A percentile compares a stretch with the other conserved stretches of the same genome.
Conservation (phyloP, 2,888 invertebrate species). For the Heteropelma amictum region DNA sequence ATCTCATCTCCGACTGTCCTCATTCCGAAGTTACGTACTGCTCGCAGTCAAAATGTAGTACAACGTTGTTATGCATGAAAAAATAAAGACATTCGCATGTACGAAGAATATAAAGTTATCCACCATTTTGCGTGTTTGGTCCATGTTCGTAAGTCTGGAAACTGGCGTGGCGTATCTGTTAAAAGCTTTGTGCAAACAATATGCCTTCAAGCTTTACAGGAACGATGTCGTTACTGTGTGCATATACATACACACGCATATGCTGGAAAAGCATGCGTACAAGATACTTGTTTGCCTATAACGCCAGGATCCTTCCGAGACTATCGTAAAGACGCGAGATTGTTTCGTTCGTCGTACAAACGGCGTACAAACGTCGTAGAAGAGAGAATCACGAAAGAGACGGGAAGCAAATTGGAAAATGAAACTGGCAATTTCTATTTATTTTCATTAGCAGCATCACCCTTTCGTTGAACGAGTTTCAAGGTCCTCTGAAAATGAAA, state of each 20-base stretch:
- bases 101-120: conserved; percentile 21
- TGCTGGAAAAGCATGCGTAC: neutral
- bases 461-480: no score
- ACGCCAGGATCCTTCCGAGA: neutral
- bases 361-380: no score
- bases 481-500: neutral
- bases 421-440: no score
- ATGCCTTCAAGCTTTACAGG: conserved; percentile 7
- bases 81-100: neutral
- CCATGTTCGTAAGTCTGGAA: neutral
- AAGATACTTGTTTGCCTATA: conserved; percentile 23
- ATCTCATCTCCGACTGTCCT: neutral
- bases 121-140: conserved; percentile 17
- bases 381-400: neutral
- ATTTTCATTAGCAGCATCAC: no score
- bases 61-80: conserved; percentile 1
- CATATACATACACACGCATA: neutral
- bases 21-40: neutral
- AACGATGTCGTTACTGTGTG: conserved; percentile 38
- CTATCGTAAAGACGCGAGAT: neutral
- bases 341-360: neutral
- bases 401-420: neutral
- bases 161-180: conserved; percentile 27
- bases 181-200: conserved; percentile 14
- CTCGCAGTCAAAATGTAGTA: conserved; percentile 7